Base-by-base conservation (phyloP, 2,888 invertebrate species). In the Lochmaea capreae region DNA sequence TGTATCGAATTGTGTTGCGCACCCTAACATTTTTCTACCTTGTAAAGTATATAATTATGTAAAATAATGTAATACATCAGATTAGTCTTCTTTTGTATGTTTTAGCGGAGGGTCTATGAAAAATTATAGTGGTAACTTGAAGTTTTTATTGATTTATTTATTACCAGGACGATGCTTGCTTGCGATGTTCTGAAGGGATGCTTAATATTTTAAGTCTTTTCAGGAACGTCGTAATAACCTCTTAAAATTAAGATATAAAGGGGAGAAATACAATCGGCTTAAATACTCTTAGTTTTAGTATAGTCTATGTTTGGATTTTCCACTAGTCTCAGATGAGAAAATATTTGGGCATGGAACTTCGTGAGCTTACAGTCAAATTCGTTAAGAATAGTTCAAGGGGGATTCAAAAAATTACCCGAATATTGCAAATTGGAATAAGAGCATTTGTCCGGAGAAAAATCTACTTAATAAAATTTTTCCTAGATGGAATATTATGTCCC, bases 1-100 rank as follows among this genome's bases (percentile, higher is more conserved):
- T 74, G 67, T 65, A 68, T 72, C 74, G 59, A 74, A 71, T 65
- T 67, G 52, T 65, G 22, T 33, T 65, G 63, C 63, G 67, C 49
- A 43, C 71, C 74, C 66, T 58, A 9, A 61, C 67, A 65, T 62
- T 68, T 65, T 22, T 67, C 57, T 39, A 65, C 39, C 71, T 68
- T 65, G 68, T 74, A 67, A 65, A 65, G 68, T 67, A 71, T 71
- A 67, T 74, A 71, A 74, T 74, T 72, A 74, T 68, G 74, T 71
- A 74, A 74, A 73, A 65, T 69, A 73, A 73, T 63, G 59, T 73
- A 57, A 69, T 73, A 69, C 73, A 73, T 69, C 68, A 65, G 73
- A 69, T 73, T 68, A 73, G 65, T 69, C 54, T 16, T 49, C 49
- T 62, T 59, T 65, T 61, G 61, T 54, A 54, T 14, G 22, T 71